Percentiles rank a stretch among this genome's conserved stretches.
These are phyloP conservation scores for Leptosomus discolor DNA, from an alignment of 2,113 vertebrate species.

Conservation along the genomic window DNA sequence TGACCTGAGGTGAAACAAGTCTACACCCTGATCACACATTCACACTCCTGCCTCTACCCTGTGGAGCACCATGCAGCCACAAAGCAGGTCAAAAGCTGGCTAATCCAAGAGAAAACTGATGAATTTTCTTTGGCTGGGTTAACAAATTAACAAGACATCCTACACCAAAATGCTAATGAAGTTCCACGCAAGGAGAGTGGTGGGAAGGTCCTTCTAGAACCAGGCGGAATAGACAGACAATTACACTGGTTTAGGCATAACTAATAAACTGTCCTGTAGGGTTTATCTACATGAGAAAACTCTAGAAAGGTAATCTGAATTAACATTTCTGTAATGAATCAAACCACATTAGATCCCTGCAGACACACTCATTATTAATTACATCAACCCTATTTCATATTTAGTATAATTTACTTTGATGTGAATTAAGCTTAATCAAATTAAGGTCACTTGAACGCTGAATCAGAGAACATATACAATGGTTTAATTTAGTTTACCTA, in stretches of 20 bases:
- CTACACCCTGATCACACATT: neutral
- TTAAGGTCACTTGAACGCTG: constrained; percentile 40
- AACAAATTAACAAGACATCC: neutral
- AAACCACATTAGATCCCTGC: constrained; percentile 45
- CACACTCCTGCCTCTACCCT: neutral
- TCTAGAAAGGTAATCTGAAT: constrained; percentile 37
- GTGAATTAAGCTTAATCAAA: constrained; percentile 50
- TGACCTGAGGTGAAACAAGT: neutral
- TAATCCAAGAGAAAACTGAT: neutral
- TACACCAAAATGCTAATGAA: neutral
- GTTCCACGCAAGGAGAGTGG: neutral
- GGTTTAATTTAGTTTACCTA: constrained; percentile 30
- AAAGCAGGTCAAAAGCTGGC: neutral
- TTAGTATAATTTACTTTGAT: constrained; percentile 46
- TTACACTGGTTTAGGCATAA: neutral
- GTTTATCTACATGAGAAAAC: neutral
- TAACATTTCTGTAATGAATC: constrained; percentile 41
- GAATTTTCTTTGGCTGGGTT: neutral
- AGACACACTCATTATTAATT: constrained; percentile 60
- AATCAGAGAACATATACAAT: constrained; percentile 19
- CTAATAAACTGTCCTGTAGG: neutral
- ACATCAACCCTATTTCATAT: constrained; percentile 50
- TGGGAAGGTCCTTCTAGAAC: neutral
- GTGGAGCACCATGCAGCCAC: neutral
- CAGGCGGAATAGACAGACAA: neutral